Conservation (phyloP, 2,113 vertebrate genomes). For the Porphyrio hochstetteri region DNA sequence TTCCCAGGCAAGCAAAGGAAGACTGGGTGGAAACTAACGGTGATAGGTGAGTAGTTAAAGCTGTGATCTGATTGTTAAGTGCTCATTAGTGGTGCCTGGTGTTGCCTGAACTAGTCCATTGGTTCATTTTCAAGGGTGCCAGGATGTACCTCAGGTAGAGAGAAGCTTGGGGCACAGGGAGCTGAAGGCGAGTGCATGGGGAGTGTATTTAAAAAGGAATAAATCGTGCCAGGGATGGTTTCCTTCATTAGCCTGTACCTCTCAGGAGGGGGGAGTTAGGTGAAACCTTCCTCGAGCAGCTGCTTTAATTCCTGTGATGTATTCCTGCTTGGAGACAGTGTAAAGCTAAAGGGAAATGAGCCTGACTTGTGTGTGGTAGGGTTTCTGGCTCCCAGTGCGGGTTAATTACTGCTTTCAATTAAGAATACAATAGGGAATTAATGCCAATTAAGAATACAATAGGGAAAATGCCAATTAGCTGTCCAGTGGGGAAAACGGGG, state of each 20-base stretch:
- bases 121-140: neutral
- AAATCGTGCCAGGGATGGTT: neutral
- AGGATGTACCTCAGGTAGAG: neutral
- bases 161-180: rapidly evolving
- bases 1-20: neutral
- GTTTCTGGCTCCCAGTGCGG: neutral
- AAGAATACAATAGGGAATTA: too few relatives aligned
- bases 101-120: rapidly evolving
- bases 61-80: neutral
- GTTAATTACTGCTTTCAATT: neutral
- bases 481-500: rapidly evolving
- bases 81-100: neutral
- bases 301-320: neutral
- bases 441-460: neutral
- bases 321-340: neutral
- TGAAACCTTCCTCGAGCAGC: neutral
- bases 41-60: neutral
- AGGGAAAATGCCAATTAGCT: neutral
- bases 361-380: rapidly evolving
- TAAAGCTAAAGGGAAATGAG: neutral
- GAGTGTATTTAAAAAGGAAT: neutral
- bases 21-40: neutral
- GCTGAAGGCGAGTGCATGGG: neutral
- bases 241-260: neutral
- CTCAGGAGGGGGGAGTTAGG: neutral